Evolutionary conservation across 2,113 vertebrate genomes (phyloP).

Genomic region (Pangasianodon hypophthalmus): DNA sequence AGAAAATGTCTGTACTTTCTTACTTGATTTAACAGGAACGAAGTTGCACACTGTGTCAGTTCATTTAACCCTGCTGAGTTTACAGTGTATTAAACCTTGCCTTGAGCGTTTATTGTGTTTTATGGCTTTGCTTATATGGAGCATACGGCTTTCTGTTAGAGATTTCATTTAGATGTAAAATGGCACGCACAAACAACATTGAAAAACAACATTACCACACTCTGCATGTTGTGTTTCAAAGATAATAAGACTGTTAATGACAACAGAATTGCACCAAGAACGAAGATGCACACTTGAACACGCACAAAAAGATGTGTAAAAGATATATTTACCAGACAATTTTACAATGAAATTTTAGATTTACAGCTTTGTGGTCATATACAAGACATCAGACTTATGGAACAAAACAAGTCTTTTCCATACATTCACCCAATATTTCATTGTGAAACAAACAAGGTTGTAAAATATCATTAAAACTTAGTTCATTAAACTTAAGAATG

Average conservation of each 20-base stretch:
- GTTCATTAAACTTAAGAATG: background rate
- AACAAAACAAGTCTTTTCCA: background rate
- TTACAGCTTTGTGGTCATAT: background rate
- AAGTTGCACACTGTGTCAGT: constrained; percentile 1
- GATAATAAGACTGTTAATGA: background rate
- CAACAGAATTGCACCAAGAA: background rate
- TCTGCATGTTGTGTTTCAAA: background rate
- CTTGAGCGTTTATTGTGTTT: background rate
- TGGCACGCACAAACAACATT: background rate
- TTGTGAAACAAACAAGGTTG: background rate
- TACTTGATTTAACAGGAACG: background rate
- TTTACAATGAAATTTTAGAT: background rate
- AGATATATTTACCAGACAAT: background rate
- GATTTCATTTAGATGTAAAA: background rate
- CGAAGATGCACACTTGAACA: background rate
- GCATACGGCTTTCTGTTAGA: background rate
- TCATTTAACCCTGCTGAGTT: constrained; percentile 30
- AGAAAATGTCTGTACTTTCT: background rate
- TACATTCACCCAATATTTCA: background rate
- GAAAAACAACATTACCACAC: background rate
- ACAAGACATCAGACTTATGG: background rate
- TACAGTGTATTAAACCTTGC: constrained; percentile 6
- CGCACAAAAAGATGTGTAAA: background rate
- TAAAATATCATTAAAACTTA: background rate
- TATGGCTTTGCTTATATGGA: background rate